These are phyloP conservation scores for Nymphalis io DNA, from an alignment of 1,140 invertebrate genomes.

Conservation along the genomic window DNA sequence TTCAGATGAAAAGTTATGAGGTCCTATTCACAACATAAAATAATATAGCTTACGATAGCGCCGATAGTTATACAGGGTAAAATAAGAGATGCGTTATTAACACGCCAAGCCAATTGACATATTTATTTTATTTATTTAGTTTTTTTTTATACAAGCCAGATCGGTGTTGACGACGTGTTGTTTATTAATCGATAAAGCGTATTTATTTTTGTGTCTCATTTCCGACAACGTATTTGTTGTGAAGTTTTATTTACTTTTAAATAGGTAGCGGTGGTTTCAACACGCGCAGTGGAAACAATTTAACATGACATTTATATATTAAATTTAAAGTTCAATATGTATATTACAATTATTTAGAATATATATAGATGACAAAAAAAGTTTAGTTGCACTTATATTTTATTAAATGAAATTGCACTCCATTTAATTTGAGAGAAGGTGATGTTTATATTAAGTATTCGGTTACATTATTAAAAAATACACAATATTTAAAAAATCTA, in stretches of 20 bases:
- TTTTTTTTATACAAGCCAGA: neutral
- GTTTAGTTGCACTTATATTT: too few relatives aligned
- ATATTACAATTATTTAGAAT: too few relatives aligned
- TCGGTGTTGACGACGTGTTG: neutral
- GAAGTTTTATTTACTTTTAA: neutral
- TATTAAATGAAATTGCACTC: too few relatives aligned
- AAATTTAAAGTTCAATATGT: too few relatives aligned
- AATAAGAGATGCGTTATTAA: conserved; percentile 12
- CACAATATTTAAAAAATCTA: too few relatives aligned
- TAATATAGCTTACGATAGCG: conserved; percentile 43
- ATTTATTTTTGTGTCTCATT: neutral
- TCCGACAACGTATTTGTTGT: neutral
- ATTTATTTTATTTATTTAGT: conserved; percentile 7
- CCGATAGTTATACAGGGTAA: conserved; percentile 13
- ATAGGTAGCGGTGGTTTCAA: too few relatives aligned
- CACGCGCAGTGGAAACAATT: too few relatives aligned
- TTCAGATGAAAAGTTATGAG: conserved; percentile 60
- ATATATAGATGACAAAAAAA: too few relatives aligned
- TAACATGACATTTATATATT: too few relatives aligned
- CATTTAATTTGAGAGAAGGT: too few relatives aligned
- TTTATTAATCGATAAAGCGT: neutral
- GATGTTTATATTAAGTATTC: too few relatives aligned
- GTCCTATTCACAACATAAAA: conserved; percentile 51
- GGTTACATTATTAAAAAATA: too few relatives aligned
- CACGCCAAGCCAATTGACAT: neutral